phyloP scores from a whole-genome alignment of 2,113 vertebrate genomes.

The Callorhinus ursinus region DNA sequence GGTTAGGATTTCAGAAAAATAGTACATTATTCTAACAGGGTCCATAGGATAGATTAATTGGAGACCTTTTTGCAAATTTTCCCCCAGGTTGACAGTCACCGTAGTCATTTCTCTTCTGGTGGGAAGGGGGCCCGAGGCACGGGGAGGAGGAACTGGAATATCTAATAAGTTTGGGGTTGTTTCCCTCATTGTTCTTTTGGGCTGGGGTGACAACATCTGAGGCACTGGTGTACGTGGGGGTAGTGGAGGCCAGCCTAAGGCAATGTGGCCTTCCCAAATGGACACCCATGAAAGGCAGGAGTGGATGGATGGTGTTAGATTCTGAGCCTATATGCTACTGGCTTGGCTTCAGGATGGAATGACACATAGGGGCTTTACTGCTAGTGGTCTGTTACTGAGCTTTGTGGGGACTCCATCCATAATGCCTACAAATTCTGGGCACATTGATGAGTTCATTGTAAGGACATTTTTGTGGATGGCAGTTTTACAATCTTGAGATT shows the following conservation, averaged over 20 bases:
- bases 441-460: background rate
- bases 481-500: background rate
- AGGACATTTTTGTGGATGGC: background rate
- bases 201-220: background rate
- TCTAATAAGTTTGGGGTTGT: background rate
- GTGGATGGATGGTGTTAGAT: background rate
- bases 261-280: background rate
- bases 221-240: background rate
- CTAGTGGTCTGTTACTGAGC: background rate
- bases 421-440: background rate
- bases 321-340: background rate
- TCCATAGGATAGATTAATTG: background rate
- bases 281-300: background rate
- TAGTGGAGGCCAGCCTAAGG: background rate
- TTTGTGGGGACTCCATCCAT: background rate
- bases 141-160: background rate
- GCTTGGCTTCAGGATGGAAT: background rate
- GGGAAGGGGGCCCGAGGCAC: too few species aligned
- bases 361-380: fast-evolving
- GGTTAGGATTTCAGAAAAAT: background rate
- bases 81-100: background rate
- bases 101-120: background rate
- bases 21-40: background rate
- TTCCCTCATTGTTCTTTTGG: background rate
- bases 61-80: background rate